These are phyloP conservation scores for Chunga burmeisteri DNA, from an alignment of 2,113 vertebrate genomes.

Conservation along the genomic window DNA sequence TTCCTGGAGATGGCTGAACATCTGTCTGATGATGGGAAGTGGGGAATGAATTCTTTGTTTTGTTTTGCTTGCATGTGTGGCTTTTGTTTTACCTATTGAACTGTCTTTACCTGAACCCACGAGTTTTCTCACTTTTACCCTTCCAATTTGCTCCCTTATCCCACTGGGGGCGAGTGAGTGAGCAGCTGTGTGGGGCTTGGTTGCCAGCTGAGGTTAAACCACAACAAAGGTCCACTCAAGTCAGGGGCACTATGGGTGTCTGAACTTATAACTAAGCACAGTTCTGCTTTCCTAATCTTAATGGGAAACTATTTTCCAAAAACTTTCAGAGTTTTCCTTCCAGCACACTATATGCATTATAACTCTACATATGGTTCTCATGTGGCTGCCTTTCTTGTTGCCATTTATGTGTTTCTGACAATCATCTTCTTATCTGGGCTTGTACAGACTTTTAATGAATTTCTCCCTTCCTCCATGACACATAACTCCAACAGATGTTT, in stretches of 20 bases:
- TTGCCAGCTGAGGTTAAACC: not conserved
- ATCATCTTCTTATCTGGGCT: not conserved
- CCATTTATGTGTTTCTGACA: not conserved
- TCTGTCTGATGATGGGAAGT: not conserved
- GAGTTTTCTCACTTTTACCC: not conserved
- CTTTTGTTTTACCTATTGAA: not conserved
- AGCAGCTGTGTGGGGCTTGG: not conserved
- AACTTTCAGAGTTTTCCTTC: not conserved
- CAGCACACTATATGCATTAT: not conserved
- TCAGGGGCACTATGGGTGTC: not conserved
- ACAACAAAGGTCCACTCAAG: not conserved
- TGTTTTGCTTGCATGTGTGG: accelerated
- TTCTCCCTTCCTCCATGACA: not conserved
- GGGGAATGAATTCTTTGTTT: not conserved
- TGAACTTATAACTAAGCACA: not conserved
- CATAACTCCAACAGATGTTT: not conserved
- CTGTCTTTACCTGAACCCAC: not conserved
- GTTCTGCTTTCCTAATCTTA: not conserved
- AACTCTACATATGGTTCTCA: not conserved
- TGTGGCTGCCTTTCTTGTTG: not conserved
- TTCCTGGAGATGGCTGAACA: not conserved
- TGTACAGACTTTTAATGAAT: not conserved
- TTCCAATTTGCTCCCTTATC: not conserved
- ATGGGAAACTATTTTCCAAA: not conserved
- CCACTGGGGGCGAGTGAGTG: not conserved